phyloP scores from a whole-genome alignment of 2,888 invertebrate species.

The Rhorus exstirpatorius region DNA sequence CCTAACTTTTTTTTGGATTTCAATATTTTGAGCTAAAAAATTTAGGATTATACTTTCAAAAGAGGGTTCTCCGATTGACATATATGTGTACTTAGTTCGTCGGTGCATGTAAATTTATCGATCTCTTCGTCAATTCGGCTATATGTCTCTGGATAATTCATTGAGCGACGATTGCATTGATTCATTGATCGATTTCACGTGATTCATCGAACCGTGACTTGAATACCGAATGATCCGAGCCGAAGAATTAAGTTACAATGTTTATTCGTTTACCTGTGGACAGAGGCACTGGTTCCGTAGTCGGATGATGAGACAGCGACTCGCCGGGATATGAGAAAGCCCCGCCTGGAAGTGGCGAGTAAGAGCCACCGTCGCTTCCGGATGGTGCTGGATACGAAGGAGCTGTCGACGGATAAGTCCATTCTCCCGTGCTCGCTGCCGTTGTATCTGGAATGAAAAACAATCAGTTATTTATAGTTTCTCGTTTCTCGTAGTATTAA shows the following conservation, averaged over 20 bases:
- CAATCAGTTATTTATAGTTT: background rate
- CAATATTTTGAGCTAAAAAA: no score
- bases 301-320: conserved; percentile 84
- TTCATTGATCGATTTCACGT: conserved; percentile 50
- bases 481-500: background rate
- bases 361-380: conserved; percentile 82
- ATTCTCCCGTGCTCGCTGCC: conserved; percentile 80
- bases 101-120: background rate
- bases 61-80: no score
- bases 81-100: no score
- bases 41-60: no score
- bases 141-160: background rate
- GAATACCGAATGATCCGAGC: conserved; percentile 43
- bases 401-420: conserved; percentile 82
- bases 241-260: background rate
- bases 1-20: no score
- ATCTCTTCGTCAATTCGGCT: conserved; percentile 9
- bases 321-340: conserved; percentile 85
- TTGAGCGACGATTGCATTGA: background rate
- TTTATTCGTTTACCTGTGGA: conserved; percentile 78
- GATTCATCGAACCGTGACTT: conserved; percentile 51
- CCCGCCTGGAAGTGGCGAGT: conserved; percentile 84
- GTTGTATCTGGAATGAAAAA: conserved; percentile 79
- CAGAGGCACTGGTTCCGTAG: conserved; percentile 84
- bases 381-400: conserved; percentile 84